Conservation (phyloP, 2,797 vertebrate species). For the Sarcophilus harrisii region DNA sequence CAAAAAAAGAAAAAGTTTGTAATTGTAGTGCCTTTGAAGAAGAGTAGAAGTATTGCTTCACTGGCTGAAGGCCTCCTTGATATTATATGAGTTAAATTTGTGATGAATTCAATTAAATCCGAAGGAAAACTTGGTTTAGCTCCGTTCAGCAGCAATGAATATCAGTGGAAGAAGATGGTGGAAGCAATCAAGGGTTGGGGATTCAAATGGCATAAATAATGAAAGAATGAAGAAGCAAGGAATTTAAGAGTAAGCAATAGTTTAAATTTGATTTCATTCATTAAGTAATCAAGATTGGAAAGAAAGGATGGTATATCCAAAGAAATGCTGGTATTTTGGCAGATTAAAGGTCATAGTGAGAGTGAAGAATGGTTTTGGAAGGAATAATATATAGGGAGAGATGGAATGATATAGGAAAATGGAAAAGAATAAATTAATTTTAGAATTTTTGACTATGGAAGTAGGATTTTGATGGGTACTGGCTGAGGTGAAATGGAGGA, state of each 20-base stretch:
- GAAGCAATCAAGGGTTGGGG: no score
- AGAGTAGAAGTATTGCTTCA: not conserved
- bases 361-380: not conserved
- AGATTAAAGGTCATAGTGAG: not conserved
- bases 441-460: not conserved
- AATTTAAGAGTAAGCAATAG: no score
- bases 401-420: not conserved
- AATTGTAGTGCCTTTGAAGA: not conserved
- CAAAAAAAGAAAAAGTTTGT: not conserved
- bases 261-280: no score
- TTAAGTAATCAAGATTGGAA: no score
- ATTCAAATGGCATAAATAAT: no score
- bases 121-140: not conserved
- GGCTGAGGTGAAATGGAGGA: not conserved
- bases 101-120: not conserved
- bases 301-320: not conserved
- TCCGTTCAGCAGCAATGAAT: no score
- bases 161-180: no score
- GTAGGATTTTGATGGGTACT: not conserved
- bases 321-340: not conserved
- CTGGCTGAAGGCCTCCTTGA: not conserved
- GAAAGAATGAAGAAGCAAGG: no score
- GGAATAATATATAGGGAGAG: no score
- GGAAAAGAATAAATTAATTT: not conserved
- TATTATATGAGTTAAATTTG: not conserved